Evolutionary conservation across 2,113 vertebrate species (phyloP).

Genomic region (Callopanchax toddi): DNA sequence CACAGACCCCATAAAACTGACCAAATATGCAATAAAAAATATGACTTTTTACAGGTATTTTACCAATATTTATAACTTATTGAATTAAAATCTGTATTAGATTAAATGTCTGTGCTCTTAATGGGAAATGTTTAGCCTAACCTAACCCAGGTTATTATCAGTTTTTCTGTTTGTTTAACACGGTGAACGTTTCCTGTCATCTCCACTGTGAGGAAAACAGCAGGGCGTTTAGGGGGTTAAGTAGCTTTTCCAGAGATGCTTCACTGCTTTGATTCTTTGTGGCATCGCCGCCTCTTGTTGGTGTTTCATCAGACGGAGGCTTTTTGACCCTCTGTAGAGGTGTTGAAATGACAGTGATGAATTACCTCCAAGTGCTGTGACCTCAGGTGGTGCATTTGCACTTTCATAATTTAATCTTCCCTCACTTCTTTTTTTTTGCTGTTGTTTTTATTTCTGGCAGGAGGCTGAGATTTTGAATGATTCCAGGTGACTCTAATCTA

Average conservation of each 20-base stretch:
- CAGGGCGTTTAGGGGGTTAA: not conserved
- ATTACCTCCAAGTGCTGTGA: constrained; percentile 58
- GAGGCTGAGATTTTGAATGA: constrained; percentile 8
- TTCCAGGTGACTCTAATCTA: constrained; percentile 44
- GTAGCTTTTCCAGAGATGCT: constrained; percentile 8
- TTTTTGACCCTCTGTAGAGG: constrained; percentile 55
- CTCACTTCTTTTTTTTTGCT: constrained; percentile 18
- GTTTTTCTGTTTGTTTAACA: no score
- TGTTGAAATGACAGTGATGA: constrained; percentile 74
- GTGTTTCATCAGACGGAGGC: constrained; percentile 55
- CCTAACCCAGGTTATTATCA: no score
- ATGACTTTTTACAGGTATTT: no score
- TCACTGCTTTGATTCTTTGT: constrained; percentile 40
- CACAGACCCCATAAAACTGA: no score
- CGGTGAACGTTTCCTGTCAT: no score
- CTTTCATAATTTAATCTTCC: constrained; percentile 57
- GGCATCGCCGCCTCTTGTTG: constrained; percentile 44
- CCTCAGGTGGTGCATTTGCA: constrained; percentile 42
- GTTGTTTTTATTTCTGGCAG: constrained; percentile 41
- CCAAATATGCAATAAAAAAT: no score
- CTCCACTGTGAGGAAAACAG: no score
- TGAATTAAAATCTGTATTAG: no score
- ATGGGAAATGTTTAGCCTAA: no score
- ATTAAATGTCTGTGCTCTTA: no score
- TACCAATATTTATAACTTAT: no score